Evolutionary conservation across 1,140 invertebrate species (phyloP).

Genomic region (Tetramorium parvispinum): DNA sequence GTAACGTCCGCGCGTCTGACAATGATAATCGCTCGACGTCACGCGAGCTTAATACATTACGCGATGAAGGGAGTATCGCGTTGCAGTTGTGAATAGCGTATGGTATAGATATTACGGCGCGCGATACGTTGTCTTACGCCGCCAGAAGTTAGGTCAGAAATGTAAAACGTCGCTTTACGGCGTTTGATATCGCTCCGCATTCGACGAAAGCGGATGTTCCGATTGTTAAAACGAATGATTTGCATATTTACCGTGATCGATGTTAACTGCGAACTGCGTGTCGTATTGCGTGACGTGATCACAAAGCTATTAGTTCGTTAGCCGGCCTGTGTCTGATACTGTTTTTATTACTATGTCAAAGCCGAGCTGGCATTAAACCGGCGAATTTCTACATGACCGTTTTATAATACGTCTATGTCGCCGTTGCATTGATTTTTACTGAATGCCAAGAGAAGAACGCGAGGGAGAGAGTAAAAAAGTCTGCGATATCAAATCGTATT

Average conservation of each 20-base stretch:
- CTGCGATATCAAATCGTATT: slow-evolving; percentile 14
- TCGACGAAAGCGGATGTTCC: not conserved
- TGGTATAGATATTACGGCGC: slow-evolving; percentile 5
- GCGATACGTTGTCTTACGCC: not conserved
- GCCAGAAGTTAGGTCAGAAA: not conserved
- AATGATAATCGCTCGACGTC: slow-evolving; percentile 46
- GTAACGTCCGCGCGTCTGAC: slow-evolving; percentile 60
- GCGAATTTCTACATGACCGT: not conserved
- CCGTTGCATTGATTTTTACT: not conserved
- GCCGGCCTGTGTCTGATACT: not conserved
- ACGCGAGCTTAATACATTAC: slow-evolving; percentile 43
- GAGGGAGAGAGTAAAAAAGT: not conserved
- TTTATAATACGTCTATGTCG: not conserved
- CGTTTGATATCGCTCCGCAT: not conserved
- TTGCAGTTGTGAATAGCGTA: slow-evolving; percentile 22
- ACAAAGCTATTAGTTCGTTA: slow-evolving; percentile 10
- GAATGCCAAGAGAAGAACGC: too few species aligned
- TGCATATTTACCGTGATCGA: not conserved
- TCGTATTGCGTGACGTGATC: slow-evolving; percentile 27
- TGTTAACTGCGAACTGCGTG: not conserved
- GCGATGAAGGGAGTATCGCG: slow-evolving; percentile 12
- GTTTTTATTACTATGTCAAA: not conserved
- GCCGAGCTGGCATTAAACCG: not conserved
- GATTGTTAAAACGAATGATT: not conserved
- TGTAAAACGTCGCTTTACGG: not conserved